Base-by-base conservation (phyloP, 2,888 invertebrate species). In the Campaea margaritaria region DNA sequence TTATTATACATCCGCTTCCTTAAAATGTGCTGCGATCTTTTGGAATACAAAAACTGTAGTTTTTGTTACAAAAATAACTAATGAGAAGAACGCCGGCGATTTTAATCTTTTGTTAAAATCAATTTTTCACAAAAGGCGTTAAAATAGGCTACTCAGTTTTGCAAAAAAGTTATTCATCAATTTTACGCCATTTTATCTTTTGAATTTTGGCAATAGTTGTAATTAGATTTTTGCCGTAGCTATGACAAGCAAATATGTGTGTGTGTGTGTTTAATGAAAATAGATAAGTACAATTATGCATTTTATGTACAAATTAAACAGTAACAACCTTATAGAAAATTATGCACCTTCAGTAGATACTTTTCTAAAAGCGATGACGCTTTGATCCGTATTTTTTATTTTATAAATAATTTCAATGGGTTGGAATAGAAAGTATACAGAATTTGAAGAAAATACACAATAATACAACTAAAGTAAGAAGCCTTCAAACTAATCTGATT, bases 51-150 rank as follows among this genome's bases (percentile, higher is more conserved):
- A 61, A 64, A 58, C 47, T 11, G 10, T 12, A 16, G 16, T 48
- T 44, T 55, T 51, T 48, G 38, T 34, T 47, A 43, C 28, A 55
- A 58, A 67, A 62, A 31, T 65, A 54, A 64, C 44, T 75, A 73
- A 79, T 74, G 71, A 71, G 66, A 72, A 14, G 62, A 71, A 54
- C 55, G 63, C 54, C 66, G 61, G 64, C 65, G 67, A 75, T 77
- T 78, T 76, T 73, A 77, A 81, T 82, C 81, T 81, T 73, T 82
- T 80, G 74, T 76, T 57, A 62, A 69, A 79, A 83, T 80, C 76
- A 67, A 75, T 82, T 82, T 75, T 54, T 64, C 64, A 85, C 81
- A 85, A 88, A 70, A 81, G 81, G 80, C 79, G 79, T 78, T 74
- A 83, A 81, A 85, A 76, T 71, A 72, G 73, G 67, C 76, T 75